Evolutionary conservation across 2,797 vertebrate genomes (phyloP).

Genomic region (Heliangelus exortis): DNA sequence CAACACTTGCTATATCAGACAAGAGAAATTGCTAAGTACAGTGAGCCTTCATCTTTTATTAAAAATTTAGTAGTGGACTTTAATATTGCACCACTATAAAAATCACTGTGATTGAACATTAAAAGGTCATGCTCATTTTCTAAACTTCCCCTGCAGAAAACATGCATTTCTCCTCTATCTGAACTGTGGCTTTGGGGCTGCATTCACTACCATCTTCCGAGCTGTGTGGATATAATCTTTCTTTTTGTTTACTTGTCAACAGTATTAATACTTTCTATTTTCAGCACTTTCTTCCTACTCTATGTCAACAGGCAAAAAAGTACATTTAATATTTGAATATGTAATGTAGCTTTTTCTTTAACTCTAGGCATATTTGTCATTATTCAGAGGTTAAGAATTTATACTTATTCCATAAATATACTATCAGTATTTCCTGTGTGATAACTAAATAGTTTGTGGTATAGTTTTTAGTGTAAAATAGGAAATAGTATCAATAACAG

Average conservation of each 20-base stretch:
- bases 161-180: neutral
- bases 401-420: neutral
- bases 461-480: neutral
- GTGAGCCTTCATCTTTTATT: neutral
- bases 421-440: neutral
- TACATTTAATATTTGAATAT: neutral
- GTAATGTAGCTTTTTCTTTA: conserved; percentile 10
- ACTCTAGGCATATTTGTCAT: neutral
- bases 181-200: neutral
- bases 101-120: neutral
- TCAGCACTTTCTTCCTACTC: conserved; percentile 14
- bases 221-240: conserved; percentile 48
- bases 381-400: neutral
- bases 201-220: conserved; percentile 11
- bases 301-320: conserved; percentile 22
- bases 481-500: neutral
- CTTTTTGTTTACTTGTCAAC: conserved; percentile 68
- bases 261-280: conserved; percentile 60
- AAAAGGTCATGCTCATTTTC: conserved; percentile 40
- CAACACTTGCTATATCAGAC: neutral
- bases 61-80: conserved; percentile 6
- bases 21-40: neutral
- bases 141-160: conserved; percentile 27
- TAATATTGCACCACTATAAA: neutral
- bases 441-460: neutral